phyloP scores from a whole-genome alignment of 2,888 invertebrate genomes.

The Pyrochroa serraticornis region DNA sequence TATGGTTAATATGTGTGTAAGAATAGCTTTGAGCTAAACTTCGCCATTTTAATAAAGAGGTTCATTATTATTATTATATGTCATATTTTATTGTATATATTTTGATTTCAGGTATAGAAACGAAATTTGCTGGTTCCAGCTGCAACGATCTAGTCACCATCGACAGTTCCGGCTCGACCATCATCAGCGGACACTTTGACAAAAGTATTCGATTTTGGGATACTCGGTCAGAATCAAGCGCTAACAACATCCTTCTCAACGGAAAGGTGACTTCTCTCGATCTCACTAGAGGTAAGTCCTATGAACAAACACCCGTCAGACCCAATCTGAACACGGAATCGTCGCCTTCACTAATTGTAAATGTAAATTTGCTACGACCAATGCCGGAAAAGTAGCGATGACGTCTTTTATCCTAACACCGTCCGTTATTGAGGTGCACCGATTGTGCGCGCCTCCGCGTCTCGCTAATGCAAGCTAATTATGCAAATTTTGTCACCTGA shows the following conservation, averaged over 20 bases:
- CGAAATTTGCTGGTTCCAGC: slow-evolving; percentile 94
- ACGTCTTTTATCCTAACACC: no score
- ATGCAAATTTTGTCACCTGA: slow-evolving; percentile 50
- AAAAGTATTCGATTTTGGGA: slow-evolving; percentile 98
- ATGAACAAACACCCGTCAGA: slow-evolving; percentile 16
- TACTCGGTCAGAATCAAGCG: slow-evolving; percentile 82
- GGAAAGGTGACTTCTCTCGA: slow-evolving; percentile 96
- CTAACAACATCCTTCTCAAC: slow-evolving; percentile 86
- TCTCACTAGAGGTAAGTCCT: slow-evolving; percentile 79
- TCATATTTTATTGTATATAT: no score
- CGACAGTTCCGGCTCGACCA: slow-evolving; percentile 83
- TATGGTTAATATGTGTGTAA: no score
- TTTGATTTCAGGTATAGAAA: slow-evolving; percentile 74
- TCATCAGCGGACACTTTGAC: slow-evolving; percentile 98
- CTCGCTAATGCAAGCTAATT: slow-evolving; percentile 47
- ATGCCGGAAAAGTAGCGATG: slow-evolving; percentile 28
- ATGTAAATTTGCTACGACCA: slow-evolving; percentile 37
- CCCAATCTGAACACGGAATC: slow-evolving; percentile 30
- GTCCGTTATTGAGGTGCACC: slow-evolving; percentile 4
- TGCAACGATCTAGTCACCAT: slow-evolving; percentile 96
- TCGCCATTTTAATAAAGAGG: no score
- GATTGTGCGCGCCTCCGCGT: slow-evolving; percentile 6
- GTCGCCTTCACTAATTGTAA: slow-evolving; percentile 36
- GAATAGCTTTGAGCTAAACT: no score
- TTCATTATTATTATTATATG: no score